Conservation (phyloP, 2,888 invertebrate genomes). For the Drosophila leonis region DNA sequence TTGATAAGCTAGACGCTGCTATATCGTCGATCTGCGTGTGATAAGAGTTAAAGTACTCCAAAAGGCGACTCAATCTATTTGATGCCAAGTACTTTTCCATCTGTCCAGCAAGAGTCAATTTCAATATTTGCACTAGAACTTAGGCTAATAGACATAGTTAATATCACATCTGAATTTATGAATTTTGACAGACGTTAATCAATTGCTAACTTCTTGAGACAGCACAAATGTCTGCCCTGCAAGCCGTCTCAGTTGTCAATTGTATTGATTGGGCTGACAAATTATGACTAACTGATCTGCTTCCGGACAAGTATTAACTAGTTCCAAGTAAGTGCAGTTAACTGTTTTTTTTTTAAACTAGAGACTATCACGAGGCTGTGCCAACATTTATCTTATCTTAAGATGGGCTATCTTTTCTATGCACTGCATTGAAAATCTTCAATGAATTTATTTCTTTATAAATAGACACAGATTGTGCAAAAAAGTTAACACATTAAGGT, state of each 20-base stretch:
- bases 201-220: constrained; percentile 40
- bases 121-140: constrained; percentile 57
- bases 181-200: constrained; percentile 28
- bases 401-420: constrained; percentile 7
- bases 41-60: constrained; percentile 15
- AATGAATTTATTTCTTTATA: constrained; percentile 30
- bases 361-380: constrained; percentile 5
- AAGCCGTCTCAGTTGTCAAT: constrained; percentile 3
- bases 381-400: constrained; percentile 29
- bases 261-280: constrained; percentile 1
- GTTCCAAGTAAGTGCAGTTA: not conserved
- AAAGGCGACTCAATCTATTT: not conserved
- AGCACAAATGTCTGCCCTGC: constrained; percentile 2
- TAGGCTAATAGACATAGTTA: constrained; percentile 18
- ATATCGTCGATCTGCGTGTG: constrained; percentile 17
- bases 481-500: constrained; percentile 19
- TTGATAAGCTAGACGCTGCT: constrained; percentile 17
- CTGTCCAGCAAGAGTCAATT: constrained; percentile 9
- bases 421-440: constrained; percentile 7
- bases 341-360: not conserved
- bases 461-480: not conserved
- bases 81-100: constrained; percentile 65
- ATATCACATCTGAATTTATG: constrained; percentile 1
- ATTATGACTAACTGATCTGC: constrained; percentile 1
- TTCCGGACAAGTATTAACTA: constrained; percentile 39